Percentiles rank a stretch among this genome's conserved stretches.
Evolutionary conservation across 2,888 invertebrate genomes (phyloP).

Genomic region (Leucophenga maculata): DNA sequence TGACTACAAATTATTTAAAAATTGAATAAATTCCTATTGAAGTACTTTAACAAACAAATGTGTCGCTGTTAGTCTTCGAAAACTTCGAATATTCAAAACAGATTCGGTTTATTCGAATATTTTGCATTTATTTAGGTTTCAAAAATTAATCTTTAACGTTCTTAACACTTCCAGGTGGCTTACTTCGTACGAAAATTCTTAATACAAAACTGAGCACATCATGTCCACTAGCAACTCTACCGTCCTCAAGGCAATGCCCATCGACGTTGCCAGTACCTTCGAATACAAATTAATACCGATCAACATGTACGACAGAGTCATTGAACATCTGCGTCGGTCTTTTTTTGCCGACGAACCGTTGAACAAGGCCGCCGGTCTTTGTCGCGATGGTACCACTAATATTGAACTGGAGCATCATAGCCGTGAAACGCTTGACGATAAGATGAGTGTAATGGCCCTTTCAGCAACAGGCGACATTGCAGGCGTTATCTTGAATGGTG

Average conservation of each 20-base stretch:
- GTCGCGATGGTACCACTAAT: constrained; percentile 79
- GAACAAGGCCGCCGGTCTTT: constrained; percentile 84
- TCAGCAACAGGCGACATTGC: constrained; percentile 79
- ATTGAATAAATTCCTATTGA: too few relatives aligned
- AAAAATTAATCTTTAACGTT: too few relatives aligned
- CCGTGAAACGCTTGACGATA: constrained; percentile 81
- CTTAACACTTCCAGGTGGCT: too few relatives aligned
- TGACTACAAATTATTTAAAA: too few relatives aligned
- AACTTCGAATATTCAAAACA: too few relatives aligned
- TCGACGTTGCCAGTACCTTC: constrained; percentile 48
- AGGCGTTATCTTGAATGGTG: constrained; percentile 85
- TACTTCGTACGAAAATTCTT: too few relatives aligned
- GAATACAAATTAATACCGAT: constrained; percentile 67
- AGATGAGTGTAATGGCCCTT: constrained; percentile 81
- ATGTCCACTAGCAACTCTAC: too few relatives aligned
- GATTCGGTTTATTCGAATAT: too few relatives aligned
- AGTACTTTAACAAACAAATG: too few relatives aligned
- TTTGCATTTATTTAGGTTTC: too few relatives aligned
- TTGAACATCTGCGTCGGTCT: constrained; percentile 80
- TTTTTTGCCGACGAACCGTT: constrained; percentile 90
- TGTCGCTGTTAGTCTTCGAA: too few relatives aligned
- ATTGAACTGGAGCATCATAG: constrained; percentile 82
- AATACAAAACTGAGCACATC: too few relatives aligned
- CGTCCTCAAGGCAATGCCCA: background rate
- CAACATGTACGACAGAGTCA: constrained; percentile 75